phyloP scores from a whole-genome alignment of 2,888 invertebrate genomes.

The Cataglyphis altisquamis region DNA sequence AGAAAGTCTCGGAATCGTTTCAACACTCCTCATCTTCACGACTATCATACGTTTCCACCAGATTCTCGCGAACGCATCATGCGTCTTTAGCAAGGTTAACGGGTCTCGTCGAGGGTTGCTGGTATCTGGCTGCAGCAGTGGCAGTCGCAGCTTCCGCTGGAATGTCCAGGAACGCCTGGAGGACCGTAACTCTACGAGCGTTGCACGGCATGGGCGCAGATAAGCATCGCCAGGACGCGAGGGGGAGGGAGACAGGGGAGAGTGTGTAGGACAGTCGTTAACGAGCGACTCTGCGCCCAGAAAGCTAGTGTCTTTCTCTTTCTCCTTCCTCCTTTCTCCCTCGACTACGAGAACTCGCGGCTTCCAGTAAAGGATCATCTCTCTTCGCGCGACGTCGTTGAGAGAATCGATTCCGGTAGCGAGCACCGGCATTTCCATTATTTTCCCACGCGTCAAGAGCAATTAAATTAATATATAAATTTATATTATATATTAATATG shows the following conservation, averaged over 20 bases:
- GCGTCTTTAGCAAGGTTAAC: slow-evolving; percentile 55
- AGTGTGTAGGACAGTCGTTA: slow-evolving; percentile 79
- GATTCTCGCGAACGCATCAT: slow-evolving; percentile 50
- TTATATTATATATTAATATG: too few species aligned
- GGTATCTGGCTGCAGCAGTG: slow-evolving; percentile 62
- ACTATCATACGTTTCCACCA: slow-evolving; percentile 62
- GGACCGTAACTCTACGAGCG: slow-evolving; percentile 71
- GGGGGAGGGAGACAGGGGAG: slow-evolving; percentile 61
- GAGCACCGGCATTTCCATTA: background rate
- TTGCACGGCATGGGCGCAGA: slow-evolving; percentile 68
- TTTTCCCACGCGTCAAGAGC: slow-evolving; percentile 1
- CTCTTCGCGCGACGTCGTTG: slow-evolving; percentile 7
- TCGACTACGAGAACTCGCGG: slow-evolving; percentile 39
- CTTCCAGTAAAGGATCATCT: slow-evolving; percentile 28
- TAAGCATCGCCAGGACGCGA: slow-evolving; percentile 77
- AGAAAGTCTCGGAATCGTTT: background rate
- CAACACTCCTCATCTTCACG: background rate
- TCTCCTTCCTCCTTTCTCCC: slow-evolving; percentile 27
- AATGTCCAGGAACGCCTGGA: slow-evolving; percentile 73
- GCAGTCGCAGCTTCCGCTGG: slow-evolving; percentile 61
- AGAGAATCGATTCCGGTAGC: slow-evolving; percentile 27
- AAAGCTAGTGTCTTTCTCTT: slow-evolving; percentile 62
- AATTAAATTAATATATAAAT: background rate
- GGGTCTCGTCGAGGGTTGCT: slow-evolving; percentile 51
- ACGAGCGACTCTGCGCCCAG: slow-evolving; percentile 75